Conservation (phyloP, 2,113 vertebrate species). For the Notiomystis cincta region DNA sequence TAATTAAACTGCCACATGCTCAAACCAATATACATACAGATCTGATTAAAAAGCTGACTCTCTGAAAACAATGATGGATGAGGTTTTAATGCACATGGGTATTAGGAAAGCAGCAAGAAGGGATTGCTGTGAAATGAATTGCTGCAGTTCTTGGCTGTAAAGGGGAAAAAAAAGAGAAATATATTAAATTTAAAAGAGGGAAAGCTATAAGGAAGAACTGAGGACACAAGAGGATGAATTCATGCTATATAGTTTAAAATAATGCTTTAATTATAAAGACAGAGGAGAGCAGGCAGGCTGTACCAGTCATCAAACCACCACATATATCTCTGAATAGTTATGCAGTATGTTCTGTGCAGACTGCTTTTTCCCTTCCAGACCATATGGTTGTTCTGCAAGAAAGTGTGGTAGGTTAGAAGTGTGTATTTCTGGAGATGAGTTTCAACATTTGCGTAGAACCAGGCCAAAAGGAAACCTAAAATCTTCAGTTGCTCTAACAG, state of each 20-base stretch:
- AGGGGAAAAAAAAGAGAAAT: background rate
- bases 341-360: accelerated
- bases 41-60: constrained; percentile 66
- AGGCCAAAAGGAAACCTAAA: background rate
- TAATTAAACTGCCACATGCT: constrained; percentile 74
- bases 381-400: background rate
- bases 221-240: background rate
- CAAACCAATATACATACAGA: constrained; percentile 70
- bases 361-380: background rate
- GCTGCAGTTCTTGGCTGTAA: background rate
- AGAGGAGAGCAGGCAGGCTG: background rate
- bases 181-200: background rate
- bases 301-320: background rate
- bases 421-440: background rate
- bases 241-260: background rate
- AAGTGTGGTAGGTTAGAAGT: background rate
- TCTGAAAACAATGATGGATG: constrained; percentile 68
- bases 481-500: background rate
- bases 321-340: background rate
- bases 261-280: background rate
- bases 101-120: background rate
- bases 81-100: constrained; percentile 42
- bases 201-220: background rate
- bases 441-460: background rate
- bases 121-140: constrained; percentile 7